phyloP scores from a whole-genome alignment of 1,140 invertebrate genomes.

The Phocides pigmalion region DNA sequence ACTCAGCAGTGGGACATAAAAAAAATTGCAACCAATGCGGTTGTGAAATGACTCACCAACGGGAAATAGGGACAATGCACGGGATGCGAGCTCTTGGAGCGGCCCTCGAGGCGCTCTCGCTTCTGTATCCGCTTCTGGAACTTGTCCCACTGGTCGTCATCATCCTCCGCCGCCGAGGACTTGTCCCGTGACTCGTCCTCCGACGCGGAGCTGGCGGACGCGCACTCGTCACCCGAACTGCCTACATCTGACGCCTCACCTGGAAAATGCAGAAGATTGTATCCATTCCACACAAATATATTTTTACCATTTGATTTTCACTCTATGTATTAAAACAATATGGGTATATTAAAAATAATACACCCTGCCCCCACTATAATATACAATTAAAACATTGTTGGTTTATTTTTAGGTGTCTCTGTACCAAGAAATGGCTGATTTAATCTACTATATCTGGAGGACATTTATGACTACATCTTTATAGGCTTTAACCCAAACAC shows the following conservation, averaged over 20 bases:
- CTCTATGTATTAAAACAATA: too few species aligned
- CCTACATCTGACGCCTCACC: conserved; percentile 68
- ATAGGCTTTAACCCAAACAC: too few species aligned
- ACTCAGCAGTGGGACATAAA: too few species aligned
- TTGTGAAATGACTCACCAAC: conserved; percentile 50
- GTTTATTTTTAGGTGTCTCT: too few species aligned
- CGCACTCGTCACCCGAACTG: conserved; percentile 63
- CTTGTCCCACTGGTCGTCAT: conserved; percentile 90
- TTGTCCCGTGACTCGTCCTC: conserved; percentile 81
- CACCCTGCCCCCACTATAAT: too few species aligned
- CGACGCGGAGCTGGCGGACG: conserved; percentile 57
- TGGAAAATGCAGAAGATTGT: conserved; percentile 18
- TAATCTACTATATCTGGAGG: too few species aligned
- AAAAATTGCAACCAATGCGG: too few species aligned
- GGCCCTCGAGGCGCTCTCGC: conserved; percentile 95
- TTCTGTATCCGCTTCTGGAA: conserved; percentile 90
- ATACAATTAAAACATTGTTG: too few species aligned
- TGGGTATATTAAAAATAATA: too few species aligned
- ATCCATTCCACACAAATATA: not conserved
- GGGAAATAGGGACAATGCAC: conserved; percentile 99
- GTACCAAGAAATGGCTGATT: too few species aligned
- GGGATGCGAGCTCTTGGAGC: conserved; percentile 96
- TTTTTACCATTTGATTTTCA: not conserved
- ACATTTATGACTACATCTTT: too few species aligned
- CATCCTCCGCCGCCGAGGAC: conserved; percentile 87